Base-by-base conservation (phyloP, 1,140 invertebrate species). In the Bombus picipes region DNA sequence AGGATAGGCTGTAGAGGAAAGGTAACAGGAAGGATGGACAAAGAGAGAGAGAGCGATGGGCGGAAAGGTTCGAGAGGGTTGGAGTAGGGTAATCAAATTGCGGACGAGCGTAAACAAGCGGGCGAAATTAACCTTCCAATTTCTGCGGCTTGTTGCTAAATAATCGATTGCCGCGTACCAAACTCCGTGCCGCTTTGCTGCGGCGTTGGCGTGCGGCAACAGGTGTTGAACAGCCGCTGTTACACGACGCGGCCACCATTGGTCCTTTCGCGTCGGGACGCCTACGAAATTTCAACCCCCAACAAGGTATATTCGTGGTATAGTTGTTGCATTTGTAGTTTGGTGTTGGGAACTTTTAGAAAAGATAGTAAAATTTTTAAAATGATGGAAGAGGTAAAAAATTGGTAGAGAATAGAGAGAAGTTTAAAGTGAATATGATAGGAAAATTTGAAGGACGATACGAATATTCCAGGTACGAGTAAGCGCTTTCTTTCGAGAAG, bases 131-230 rank as follows among this genome's bases (percentile, higher is more conserved):
- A 93, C 93, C 92, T 92, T 91, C 92, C 93, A 93, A 94, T 94
- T 94, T 93, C 92, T 93, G 92, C 92, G 92, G 92, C 92, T 93
- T 93, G 93, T 94, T 92, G 92, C 93, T 92, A 93, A 94, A 94
- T 94, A 94, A 94, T 94, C 94, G 94, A 94, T 94, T 90, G 93
- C 91, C 92, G 90, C 88, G 89, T 82, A 81, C 82, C 89, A 83
- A 92, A 92, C 87, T 90, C 70, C 87, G 89, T 87, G 79, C 83
- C 89, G 89, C 87, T 82, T 84, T 73, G 82, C 79, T n/a, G 86
- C 25, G 70, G 71, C 81, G 53, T 80, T 83, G 59, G 77, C 72
- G 86, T 86, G 80, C 91, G 88, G 92, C 93, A 94, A 93, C 93
- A 93, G 92, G 93, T 93, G 92, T 78, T 76, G 86, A 65, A 13